A percentile compares a stretch with the other conserved stretches of the same genome.
phyloP scores from a whole-genome alignment of 2,888 invertebrate genomes.

The Argyra leucocephala region DNA sequence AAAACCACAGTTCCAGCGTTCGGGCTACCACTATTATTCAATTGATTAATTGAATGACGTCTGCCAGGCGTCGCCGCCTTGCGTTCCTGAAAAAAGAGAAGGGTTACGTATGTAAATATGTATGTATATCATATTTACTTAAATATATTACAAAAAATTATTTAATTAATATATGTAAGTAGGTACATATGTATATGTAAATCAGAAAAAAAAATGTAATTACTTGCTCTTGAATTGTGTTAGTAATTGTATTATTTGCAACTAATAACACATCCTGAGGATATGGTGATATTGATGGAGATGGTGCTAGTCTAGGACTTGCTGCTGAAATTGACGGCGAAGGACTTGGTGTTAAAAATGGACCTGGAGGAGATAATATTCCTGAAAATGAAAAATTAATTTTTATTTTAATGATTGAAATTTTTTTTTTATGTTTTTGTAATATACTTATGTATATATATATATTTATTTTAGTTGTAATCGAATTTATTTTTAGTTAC shows the following conservation, averaged over 20 bases:
- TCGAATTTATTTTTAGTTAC: too few relatives aligned
- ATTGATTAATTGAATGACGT: constrained; percentile 44
- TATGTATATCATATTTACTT: neutral
- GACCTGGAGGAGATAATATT: constrained; percentile 47
- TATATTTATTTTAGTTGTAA: too few relatives aligned
- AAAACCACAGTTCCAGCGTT: constrained; percentile 44
- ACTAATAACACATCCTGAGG: constrained; percentile 44
- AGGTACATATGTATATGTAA: too few relatives aligned
- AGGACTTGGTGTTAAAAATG: constrained; percentile 46
- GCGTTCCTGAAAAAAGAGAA: constrained; percentile 35
- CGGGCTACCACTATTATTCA: constrained; percentile 41
- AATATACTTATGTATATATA: too few relatives aligned
- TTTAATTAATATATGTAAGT: too few relatives aligned
- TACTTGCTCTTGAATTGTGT: constrained; percentile 43
- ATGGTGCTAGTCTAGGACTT: constrained; percentile 45
- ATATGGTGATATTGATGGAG: constrained; percentile 44
- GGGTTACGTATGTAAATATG: constrained; percentile 14
- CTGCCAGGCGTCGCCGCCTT: constrained; percentile 45
- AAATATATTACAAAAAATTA: neutral
- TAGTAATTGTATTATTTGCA: constrained; percentile 43
- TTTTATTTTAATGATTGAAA: neutral
- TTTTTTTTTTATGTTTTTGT: too few relatives aligned
- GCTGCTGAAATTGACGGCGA: constrained; percentile 44
- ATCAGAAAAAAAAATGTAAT: constrained; percentile 19
- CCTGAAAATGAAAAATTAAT: constrained; percentile 28